phyloP scores from a whole-genome alignment of 1,140 invertebrate genomes.

The Laupala kohalensis region DNA sequence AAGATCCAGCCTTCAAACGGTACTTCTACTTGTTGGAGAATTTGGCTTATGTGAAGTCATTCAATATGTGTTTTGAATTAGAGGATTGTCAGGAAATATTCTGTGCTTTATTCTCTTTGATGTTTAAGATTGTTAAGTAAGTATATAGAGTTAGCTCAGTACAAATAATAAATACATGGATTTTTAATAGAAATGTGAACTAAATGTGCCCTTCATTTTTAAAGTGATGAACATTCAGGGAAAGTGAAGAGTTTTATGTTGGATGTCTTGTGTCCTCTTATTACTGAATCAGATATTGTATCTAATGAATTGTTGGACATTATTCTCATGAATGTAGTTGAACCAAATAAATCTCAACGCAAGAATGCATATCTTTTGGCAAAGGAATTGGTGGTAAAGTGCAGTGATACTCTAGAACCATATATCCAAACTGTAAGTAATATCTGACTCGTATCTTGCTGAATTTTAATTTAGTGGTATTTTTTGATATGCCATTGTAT shows the following conservation, averaged over 20 bases:
- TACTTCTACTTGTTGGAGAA: conserved; percentile 95
- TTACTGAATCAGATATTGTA: conserved; percentile 89
- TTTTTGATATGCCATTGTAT: too few species aligned
- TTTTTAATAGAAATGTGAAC: not conserved
- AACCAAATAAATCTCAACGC: conserved; percentile 83
- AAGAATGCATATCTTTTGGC: conserved; percentile 84
- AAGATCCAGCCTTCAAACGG: conserved; percentile 92
- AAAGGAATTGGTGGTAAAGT: conserved; percentile 82
- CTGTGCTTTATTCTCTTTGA: conserved; percentile 82
- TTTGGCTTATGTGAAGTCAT: conserved; percentile 94
- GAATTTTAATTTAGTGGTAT: not conserved
- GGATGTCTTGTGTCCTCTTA: conserved; percentile 84
- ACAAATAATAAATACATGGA: too few species aligned
- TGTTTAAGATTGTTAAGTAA: conserved; percentile 94
- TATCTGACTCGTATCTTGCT: too few species aligned
- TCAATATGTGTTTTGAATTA: conserved; percentile 97
- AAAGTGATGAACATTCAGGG: conserved; percentile 84
- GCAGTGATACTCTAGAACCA: conserved; percentile 79
- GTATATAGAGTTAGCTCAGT: too few species aligned
- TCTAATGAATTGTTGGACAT: conserved; percentile 88
- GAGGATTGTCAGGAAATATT: conserved; percentile 97
- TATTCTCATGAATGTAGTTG: conserved; percentile 88
- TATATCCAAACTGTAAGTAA: conserved; percentile 87
- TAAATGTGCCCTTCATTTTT: conserved; percentile 11
- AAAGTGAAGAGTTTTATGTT: conserved; percentile 96